Evolutionary conservation across 1,140 invertebrate genomes (phyloP).

Genomic region (Halictus rubicundus): DNA sequence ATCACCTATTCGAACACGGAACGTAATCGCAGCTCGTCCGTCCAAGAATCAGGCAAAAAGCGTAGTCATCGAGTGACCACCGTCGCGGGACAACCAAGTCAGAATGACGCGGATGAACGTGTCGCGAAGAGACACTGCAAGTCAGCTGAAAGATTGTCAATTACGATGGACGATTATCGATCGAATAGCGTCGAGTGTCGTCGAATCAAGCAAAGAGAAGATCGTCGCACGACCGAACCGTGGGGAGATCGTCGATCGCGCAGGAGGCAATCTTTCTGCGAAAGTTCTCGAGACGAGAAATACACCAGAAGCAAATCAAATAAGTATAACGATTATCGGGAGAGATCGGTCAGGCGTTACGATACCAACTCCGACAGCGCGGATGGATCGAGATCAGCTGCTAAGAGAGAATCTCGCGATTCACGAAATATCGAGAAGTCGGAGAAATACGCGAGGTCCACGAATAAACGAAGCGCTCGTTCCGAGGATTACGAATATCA

Average conservation of each 20-base stretch:
- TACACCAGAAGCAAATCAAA: background rate
- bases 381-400: background rate
- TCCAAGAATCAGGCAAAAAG: background rate
- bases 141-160: background rate
- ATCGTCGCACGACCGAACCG: background rate
- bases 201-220: background rate
- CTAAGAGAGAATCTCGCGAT: background rate
- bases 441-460: background rate
- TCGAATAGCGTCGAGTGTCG: background rate
- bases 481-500: background rate
- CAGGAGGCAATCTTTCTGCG: background rate
- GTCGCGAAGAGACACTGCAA: background rate
- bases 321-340: background rate
- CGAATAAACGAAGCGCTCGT: background rate
- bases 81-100: background rate
- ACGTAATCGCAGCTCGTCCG: background rate
- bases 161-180: background rate
- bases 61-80: background rate
- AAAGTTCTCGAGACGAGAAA: background rate
- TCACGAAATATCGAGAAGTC: too few species aligned
- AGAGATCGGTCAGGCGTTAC: background rate
- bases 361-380: background rate
- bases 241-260: background rate
- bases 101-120: background rate
- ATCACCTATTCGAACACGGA: background rate